Percentiles rank a stretch among this genome's conserved stretches.
Conservation (phyloP, 2,888 invertebrate species). For the Eupithecia insigniata region DNA sequence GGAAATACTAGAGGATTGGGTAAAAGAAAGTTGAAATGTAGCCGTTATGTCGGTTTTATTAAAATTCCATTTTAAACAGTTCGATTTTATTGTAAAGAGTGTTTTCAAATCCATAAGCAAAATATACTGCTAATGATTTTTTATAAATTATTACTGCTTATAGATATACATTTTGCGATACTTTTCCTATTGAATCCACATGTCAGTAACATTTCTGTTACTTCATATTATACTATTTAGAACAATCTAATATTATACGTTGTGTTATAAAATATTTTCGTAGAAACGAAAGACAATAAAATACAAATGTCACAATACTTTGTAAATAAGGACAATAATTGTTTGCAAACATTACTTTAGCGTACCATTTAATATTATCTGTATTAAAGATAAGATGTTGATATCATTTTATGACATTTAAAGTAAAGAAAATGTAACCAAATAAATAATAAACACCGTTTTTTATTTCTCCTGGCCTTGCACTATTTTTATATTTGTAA, state of each 20-base stretch:
- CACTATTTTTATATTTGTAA: background rate
- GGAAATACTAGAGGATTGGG: conserved; percentile 56
- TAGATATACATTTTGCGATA: background rate
- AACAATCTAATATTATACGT: background rate
- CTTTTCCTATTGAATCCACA: background rate
- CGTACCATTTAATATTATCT: conserved; percentile 72
- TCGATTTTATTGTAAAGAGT: background rate
- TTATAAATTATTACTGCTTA: background rate
- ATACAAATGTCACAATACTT: conserved; percentile 58
- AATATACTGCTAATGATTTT: background rate
- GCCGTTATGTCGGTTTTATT: background rate
- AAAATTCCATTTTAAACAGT: conserved; percentile 5
- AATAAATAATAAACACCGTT: conserved; percentile 33
- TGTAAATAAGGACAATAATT: conserved; percentile 40
- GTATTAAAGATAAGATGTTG: conserved; percentile 82
- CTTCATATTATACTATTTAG: background rate
- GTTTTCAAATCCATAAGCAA: background rate
- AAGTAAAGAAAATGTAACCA: conserved; percentile 77
- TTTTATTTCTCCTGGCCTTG: conserved; percentile 17
- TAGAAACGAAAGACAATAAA: conserved; percentile 69
- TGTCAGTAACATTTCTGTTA: background rate
- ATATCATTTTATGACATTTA: conserved; percentile 83
- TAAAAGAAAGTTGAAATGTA: conserved; percentile 37
- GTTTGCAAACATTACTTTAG: conserved; percentile 37
- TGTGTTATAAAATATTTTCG: conserved; percentile 13